A percentile compares a stretch with the other conserved stretches of the same genome.
phyloP scores from a whole-genome alignment of 1,140 invertebrate genomes.

The Drosophila virilis region DNA sequence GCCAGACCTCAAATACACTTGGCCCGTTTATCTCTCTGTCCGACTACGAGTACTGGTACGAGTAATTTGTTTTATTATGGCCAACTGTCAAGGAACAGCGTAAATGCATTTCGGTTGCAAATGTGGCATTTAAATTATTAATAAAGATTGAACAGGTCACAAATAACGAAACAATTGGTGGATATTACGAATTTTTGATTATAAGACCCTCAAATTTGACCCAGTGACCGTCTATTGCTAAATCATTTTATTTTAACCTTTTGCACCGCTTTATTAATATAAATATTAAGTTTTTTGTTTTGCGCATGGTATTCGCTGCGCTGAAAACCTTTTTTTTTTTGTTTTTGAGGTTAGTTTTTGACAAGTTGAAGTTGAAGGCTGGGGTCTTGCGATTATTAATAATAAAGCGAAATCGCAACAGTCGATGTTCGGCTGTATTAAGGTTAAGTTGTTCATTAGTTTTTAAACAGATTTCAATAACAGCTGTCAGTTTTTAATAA shows the following conservation, averaged over 20 bases:
- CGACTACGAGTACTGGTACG: neutral
- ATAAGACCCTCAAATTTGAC: neutral
- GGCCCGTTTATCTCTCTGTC: neutral
- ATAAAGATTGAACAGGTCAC: neutral
- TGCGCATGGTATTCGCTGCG: slow-evolving; percentile 43
- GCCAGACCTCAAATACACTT: neutral
- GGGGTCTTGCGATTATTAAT: slow-evolving; percentile 1
- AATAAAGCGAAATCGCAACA: slow-evolving; percentile 2
- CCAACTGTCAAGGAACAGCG: slow-evolving; percentile 5
- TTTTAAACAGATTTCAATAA: slow-evolving; percentile 6
- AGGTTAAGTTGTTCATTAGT: slow-evolving; percentile 26
- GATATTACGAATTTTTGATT: neutral
- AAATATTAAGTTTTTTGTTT: neutral
- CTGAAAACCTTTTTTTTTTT: slow-evolving; percentile 24
- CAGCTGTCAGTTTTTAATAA: neutral
- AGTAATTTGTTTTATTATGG: neutral
- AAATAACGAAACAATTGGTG: neutral
- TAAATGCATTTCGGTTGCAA: slow-evolving; percentile 38
- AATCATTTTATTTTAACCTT: slow-evolving; percentile 36
- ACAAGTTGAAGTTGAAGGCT: slow-evolving; percentile 43
- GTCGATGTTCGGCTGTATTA: slow-evolving; percentile 4
- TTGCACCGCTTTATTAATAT: slow-evolving; percentile 21
- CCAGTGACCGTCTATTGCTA: neutral
- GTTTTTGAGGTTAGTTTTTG: slow-evolving; percentile 22
- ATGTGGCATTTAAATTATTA: slow-evolving; percentile 6